phyloP scores from a whole-genome alignment of 92 coral and sea anemone genomes.

The Zoanthus solanderi region DNA sequence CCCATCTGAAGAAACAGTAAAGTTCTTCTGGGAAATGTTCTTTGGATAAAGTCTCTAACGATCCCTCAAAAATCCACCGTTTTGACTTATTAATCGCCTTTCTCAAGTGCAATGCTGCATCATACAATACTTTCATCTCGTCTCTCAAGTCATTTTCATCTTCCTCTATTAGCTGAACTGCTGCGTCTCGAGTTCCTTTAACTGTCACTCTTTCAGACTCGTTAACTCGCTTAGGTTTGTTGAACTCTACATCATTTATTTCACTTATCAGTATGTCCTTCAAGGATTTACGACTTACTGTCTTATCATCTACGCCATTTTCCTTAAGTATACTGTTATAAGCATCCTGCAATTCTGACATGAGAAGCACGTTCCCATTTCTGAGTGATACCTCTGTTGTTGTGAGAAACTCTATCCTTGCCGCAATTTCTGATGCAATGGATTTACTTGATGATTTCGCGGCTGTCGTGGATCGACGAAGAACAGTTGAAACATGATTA shows the following conservation, averaged over 20 bases:
- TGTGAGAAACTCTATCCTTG: slow-evolving; percentile 61
- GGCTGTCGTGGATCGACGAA: slow-evolving; percentile 32
- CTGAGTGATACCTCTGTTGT: slow-evolving; percentile 55
- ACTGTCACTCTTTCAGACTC: slow-evolving; percentile 33
- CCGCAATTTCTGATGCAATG: slow-evolving; percentile 54
- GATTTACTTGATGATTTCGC: slow-evolving; percentile 4
- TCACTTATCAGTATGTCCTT: slow-evolving; percentile 42
- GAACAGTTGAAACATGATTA: slow-evolving; percentile 40
- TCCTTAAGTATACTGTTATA: slow-evolving; percentile 37
- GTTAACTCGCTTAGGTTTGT: slow-evolving; percentile 29
- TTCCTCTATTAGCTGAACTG: slow-evolving; percentile 23
- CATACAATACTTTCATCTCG: slow-evolving; percentile 9
- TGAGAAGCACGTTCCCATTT: slow-evolving; percentile 46
- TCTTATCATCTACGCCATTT: slow-evolving; percentile 26
- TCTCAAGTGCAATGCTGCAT: slow-evolving; percentile 34
- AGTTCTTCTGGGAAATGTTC: slow-evolving; percentile 45
- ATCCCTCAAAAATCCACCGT: slow-evolving; percentile 41
- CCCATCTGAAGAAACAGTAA: slow-evolving; percentile 67
- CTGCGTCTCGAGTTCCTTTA: slow-evolving; percentile 38
- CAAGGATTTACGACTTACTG: slow-evolving; percentile 38
- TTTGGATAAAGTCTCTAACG: slow-evolving; percentile 44
- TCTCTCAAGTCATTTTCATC: neutral
- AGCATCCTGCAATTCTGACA: slow-evolving; percentile 48
- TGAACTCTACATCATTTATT: slow-evolving; percentile 45
- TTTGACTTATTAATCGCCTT: slow-evolving; percentile 49